Percentiles rank a stretch among this genome's conserved stretches.
phyloP scores from a whole-genome alignment of 2,888 invertebrate species.

The Hybos culiciformis region DNA sequence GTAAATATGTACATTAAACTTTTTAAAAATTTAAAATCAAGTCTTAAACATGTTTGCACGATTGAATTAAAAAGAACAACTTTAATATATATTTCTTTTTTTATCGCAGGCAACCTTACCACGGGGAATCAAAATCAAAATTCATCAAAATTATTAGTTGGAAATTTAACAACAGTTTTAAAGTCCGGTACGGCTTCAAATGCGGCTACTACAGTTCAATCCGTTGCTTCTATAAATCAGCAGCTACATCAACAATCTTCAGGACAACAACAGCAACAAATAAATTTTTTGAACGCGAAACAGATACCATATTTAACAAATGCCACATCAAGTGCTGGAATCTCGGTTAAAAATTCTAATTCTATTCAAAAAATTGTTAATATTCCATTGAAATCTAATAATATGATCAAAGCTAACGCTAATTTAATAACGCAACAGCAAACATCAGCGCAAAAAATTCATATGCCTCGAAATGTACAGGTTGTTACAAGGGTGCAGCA shows the following conservation, averaged over 20 bases:
- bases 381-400: constrained; percentile 12
- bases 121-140: constrained; percentile 18
- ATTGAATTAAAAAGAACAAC: no score
- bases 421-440: constrained; percentile 3
- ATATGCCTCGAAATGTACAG: constrained; percentile 25
- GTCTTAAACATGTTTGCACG: no score
- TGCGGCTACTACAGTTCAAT: constrained; percentile 7
- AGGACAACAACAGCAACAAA: constrained; percentile 18
- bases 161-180: constrained; percentile 33
- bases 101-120: constrained; percentile 12
- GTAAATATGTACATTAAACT: no score
- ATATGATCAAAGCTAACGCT: constrained; percentile 8
- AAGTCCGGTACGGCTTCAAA: constrained; percentile 24
- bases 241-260: constrained; percentile 13
- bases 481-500: constrained; percentile 27
- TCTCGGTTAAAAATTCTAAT: neutral
- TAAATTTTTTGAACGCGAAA: constrained; percentile 27
- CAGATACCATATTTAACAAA: constrained; percentile 28
- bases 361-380: constrained; percentile 13
- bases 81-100: constrained; percentile 10
- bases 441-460: constrained; percentile 19
- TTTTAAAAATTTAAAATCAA: no score
- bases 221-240: no score
- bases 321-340: constrained; percentile 17
- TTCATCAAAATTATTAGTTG: constrained; percentile 29